phyloP scores from a whole-genome alignment of 1,140 invertebrate genomes.

The Ips nitidus region DNA sequence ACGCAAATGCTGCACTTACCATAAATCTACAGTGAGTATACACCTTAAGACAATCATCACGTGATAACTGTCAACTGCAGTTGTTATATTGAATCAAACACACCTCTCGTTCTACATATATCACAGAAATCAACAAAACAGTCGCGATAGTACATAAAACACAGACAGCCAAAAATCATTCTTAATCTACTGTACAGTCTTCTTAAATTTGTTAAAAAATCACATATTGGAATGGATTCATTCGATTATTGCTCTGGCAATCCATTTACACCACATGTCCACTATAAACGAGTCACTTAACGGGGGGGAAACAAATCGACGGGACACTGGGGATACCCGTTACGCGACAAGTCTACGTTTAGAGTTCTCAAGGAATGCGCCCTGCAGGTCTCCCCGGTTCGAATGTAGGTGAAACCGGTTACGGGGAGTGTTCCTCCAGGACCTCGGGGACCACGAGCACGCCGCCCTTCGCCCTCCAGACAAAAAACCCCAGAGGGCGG shows the following conservation, averaged over 20 bases:
- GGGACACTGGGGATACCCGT: conserved; percentile 47
- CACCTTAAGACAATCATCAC: too few relatives aligned
- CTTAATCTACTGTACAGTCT: conserved; percentile 49
- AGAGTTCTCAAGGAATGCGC: conserved; percentile 48
- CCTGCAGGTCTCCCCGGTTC: conserved; percentile 61
- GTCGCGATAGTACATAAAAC: too few relatives aligned
- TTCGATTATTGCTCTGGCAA: conserved; percentile 44
- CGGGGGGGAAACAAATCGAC: conserved; percentile 46
- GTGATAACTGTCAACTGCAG: too few relatives aligned
- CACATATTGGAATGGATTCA: conserved; percentile 53
- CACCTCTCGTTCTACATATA: too few relatives aligned
- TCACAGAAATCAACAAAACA: too few relatives aligned
- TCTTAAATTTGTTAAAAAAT: conserved; percentile 45
- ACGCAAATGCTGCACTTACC: too few relatives aligned
- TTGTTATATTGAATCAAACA: too few relatives aligned
- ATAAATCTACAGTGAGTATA: too few relatives aligned
- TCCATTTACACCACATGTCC: background rate
- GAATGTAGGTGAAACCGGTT: conserved; percentile 73
- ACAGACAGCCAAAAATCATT: too few relatives aligned
- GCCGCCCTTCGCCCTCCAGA: conserved; percentile 60
- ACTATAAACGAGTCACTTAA: conserved; percentile 34
- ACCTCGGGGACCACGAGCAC: conserved; percentile 56
- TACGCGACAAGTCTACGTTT: conserved; percentile 36
- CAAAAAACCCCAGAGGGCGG: conserved; percentile 70
- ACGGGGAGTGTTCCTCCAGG: conserved; percentile 66